Evolutionary conservation across 1,140 invertebrate species (phyloP).

Genomic region (Telenomus remus): DNA sequence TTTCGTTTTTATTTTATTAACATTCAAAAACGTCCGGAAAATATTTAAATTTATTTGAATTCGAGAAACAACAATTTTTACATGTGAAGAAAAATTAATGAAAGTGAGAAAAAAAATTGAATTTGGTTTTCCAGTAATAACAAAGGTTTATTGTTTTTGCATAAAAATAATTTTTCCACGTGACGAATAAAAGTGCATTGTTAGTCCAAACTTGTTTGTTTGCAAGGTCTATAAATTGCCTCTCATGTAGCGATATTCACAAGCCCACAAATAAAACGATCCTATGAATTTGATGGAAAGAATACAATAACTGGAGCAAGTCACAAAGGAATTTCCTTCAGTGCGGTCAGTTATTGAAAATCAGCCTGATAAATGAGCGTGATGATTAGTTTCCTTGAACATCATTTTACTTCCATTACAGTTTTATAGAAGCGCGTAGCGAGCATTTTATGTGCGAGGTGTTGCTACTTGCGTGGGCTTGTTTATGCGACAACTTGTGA

Average conservation of each 20-base stretch:
- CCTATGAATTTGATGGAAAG: constrained; percentile 14
- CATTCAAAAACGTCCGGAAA: too few species aligned
- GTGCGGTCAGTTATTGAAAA: constrained; percentile 16
- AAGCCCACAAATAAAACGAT: neutral
- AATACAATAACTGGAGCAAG: constrained; percentile 22
- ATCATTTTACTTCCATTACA: constrained; percentile 35
- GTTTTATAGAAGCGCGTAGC: constrained; percentile 14
- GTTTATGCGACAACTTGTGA: constrained; percentile 5
- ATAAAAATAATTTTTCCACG: constrained; percentile 17
- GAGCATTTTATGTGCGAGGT: constrained; percentile 12
- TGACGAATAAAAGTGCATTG: constrained; percentile 18
- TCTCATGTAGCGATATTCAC: neutral
- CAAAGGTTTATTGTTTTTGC: constrained; percentile 3
- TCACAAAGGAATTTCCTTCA: constrained; percentile 32
- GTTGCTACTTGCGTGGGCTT: constrained; percentile 1
- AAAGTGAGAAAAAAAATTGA: too few species aligned
- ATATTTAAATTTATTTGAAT: too few species aligned
- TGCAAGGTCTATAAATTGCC: constrained; percentile 16
- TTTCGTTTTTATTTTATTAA: too few species aligned
- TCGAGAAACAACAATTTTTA: too few species aligned
- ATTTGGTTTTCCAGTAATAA: too few species aligned
- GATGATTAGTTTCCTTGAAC: constrained; percentile 44
- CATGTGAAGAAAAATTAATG: too few species aligned
- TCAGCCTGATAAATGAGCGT: constrained; percentile 23
- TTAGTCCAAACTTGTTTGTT: constrained; percentile 19